phyloP scores from a whole-genome alignment of 1,140 invertebrate genomes.

The Caenorhabditis brenneri region DNA sequence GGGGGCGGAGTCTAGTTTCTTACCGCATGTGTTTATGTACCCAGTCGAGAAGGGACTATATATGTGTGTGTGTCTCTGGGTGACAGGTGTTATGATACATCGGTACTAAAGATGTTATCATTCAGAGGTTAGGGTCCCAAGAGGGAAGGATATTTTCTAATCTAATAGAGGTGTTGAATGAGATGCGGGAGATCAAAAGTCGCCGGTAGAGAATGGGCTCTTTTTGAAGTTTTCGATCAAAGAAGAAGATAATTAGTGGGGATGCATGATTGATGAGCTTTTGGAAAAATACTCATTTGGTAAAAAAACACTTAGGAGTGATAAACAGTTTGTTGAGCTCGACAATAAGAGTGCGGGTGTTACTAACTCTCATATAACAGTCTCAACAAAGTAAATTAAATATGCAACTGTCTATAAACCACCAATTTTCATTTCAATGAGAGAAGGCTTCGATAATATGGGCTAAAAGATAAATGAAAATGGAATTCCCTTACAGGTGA shows the following conservation, averaged over 20 bases:
- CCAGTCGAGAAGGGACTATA: neutral
- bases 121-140: neutral
- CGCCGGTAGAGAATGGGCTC: neutral
- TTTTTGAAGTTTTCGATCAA: slow-evolving; percentile 5
- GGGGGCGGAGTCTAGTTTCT: neutral
- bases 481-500: too few relatives aligned
- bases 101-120: slow-evolving; percentile 42
- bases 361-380: too few relatives aligned
- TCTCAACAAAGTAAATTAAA: too few relatives aligned
- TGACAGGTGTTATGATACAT: slow-evolving; percentile 43
- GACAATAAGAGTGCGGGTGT: too few relatives aligned
- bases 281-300: too few relatives aligned
- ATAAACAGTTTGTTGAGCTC: too few relatives aligned
- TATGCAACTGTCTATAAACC: too few relatives aligned
- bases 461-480: too few relatives aligned
- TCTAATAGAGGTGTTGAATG: slow-evolving; percentile 2
- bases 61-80: slow-evolving; percentile 25
- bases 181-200: slow-evolving; percentile 15
- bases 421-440: too few relatives aligned
- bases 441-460: too few relatives aligned
- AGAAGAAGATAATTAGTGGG: neutral
- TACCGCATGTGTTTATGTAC: slow-evolving; percentile 43
- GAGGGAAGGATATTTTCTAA: neutral
- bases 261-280: neutral
- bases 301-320: too few relatives aligned